Percentiles rank a stretch among this genome's conserved stretches.
phyloP scores from a whole-genome alignment of 2,888 invertebrate species.

The Allophyes oxyacanthae region DNA sequence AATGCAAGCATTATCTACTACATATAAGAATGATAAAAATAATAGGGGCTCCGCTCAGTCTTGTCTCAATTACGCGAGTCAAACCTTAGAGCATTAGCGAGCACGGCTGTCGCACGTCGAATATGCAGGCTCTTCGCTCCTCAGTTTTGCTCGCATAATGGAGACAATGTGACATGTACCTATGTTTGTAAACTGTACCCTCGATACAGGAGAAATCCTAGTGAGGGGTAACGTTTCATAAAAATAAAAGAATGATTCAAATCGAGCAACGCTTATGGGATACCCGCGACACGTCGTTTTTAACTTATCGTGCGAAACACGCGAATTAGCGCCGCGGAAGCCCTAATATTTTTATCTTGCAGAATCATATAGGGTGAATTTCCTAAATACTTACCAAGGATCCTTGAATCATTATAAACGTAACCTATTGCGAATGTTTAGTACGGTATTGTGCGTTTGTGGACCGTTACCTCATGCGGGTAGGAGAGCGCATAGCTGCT shows the following conservation, averaged over 20 bases:
- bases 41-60: constrained; percentile 3
- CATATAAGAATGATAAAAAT: constrained; percentile 6
- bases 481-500: constrained; percentile 82
- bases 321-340: constrained; percentile 10
- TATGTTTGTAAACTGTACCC: too few species aligned
- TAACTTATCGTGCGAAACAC: neutral
- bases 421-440: constrained; percentile 4
- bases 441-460: constrained; percentile 12
- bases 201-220: too few species aligned
- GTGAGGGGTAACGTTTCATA: too few species aligned
- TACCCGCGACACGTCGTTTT: neutral
- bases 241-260: too few species aligned
- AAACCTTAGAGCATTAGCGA: too few species aligned
- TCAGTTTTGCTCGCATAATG: too few species aligned
- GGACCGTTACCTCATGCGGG: constrained; percentile 71
- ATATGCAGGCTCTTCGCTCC: too few species aligned
- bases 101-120: too few species aligned
- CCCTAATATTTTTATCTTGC: constrained; percentile 1
- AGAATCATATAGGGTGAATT: constrained; percentile 4
- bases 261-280: too few species aligned
- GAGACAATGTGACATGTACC: too few species aligned
- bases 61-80: too few species aligned
- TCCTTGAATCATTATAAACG: neutral
- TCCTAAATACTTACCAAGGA: constrained; percentile 19
- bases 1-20: constrained; percentile 37